phyloP scores from a whole-genome alignment of 2,888 invertebrate species.

The Dicranocentrus wangi region DNA sequence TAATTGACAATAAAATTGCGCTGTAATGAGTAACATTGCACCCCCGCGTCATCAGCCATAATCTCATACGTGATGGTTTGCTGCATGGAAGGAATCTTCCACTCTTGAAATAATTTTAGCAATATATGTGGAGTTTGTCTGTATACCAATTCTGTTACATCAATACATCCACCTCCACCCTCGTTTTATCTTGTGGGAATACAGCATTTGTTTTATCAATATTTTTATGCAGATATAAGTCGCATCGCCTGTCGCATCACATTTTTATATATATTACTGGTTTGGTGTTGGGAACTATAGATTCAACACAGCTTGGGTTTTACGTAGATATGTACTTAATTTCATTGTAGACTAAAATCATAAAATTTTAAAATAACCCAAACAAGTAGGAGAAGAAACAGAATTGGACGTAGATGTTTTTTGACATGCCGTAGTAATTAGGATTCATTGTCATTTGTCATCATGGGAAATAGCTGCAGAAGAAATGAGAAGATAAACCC shows the following conservation, averaged over 20 bases:
- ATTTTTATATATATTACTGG: too few species aligned
- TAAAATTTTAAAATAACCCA: neutral
- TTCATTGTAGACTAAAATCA: neutral
- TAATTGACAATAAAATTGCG: neutral
- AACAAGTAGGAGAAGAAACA: too few species aligned
- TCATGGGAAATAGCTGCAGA: conserved; percentile 67
- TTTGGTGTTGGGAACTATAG: too few species aligned
- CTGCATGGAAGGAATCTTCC: neutral
- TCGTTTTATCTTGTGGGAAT: neutral
- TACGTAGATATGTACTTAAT: too few species aligned
- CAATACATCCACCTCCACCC: neutral
- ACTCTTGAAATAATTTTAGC: too few species aligned
- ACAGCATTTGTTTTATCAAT: neutral
- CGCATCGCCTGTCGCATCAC: too few species aligned
- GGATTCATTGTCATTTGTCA: too few species aligned
- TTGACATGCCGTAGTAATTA: neutral
- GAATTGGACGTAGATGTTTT: too few species aligned
- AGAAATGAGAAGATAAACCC: conserved; percentile 70
- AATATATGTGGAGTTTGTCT: neutral
- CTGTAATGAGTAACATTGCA: neutral
- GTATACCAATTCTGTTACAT: neutral
- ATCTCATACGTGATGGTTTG: neutral
- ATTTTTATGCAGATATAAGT: too few species aligned
- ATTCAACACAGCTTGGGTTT: too few species aligned
- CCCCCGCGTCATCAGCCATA: neutral